Percentiles rank a stretch among this genome's conserved stretches.
Evolutionary conservation across 1,140 invertebrate genomes (phyloP).

Genomic region (Micrasema minimum): DNA sequence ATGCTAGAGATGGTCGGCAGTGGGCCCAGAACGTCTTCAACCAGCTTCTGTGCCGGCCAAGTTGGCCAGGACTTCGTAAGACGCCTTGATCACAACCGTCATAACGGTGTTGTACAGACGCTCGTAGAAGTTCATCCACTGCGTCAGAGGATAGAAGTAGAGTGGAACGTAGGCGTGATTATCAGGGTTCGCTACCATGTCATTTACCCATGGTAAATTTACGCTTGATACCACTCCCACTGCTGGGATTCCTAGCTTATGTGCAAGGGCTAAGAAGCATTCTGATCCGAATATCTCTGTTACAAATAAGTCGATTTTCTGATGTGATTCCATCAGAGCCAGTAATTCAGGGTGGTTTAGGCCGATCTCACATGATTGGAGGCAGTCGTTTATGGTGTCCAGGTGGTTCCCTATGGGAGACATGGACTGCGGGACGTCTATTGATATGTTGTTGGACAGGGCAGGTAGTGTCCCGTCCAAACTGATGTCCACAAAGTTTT

Average conservation of each 20-base stretch:
- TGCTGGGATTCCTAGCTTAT: slow-evolving; percentile 69
- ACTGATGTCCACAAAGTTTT: slow-evolving; percentile 62
- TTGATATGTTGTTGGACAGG: slow-evolving; percentile 63
- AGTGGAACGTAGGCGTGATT: slow-evolving; percentile 71
- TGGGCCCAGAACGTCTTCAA: slow-evolving; percentile 62
- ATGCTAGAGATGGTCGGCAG: slow-evolving; percentile 66
- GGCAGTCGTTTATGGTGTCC: slow-evolving; percentile 62
- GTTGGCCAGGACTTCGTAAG: slow-evolving; percentile 48
- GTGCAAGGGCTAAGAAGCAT: slow-evolving; percentile 68
- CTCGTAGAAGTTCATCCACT: slow-evolving; percentile 70
- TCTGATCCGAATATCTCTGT: slow-evolving; percentile 77
- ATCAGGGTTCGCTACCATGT: slow-evolving; percentile 71
- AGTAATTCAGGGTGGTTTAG: slow-evolving; percentile 59
- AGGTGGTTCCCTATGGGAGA: slow-evolving; percentile 62
- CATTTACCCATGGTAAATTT: slow-evolving; percentile 72
- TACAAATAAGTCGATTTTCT: slow-evolving; percentile 73
- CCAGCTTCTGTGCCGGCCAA: slow-evolving; percentile 57
- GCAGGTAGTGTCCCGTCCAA: slow-evolving; percentile 64
- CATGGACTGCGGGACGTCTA: slow-evolving; percentile 57
- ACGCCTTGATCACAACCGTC: slow-evolving; percentile 45
- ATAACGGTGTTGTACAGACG: slow-evolving; percentile 67
- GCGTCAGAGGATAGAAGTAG: slow-evolving; percentile 66
- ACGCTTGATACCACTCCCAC: slow-evolving; percentile 70
- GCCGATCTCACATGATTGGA: slow-evolving; percentile 61
- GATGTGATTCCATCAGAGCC: slow-evolving; percentile 59